A percentile compares a stretch with the other conserved stretches of the same genome.
phyloP scores from a whole-genome alignment of 2,888 invertebrate species.

The Pinctada fucata region DNA sequence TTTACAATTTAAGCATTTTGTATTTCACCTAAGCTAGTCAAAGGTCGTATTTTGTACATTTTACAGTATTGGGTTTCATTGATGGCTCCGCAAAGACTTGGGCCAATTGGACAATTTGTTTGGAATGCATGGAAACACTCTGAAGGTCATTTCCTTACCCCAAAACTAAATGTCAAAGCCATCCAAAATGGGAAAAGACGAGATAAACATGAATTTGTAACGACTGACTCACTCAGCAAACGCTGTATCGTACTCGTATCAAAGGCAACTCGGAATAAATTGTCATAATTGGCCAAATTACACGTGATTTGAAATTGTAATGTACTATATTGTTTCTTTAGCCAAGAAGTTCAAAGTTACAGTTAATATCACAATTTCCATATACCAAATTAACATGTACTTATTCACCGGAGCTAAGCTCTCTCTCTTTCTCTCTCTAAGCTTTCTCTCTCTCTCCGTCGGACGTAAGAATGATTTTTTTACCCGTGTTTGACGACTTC shows the following conservation, averaged over 20 bases:
- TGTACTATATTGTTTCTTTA: slow-evolving; percentile 16
- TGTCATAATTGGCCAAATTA: slow-evolving; percentile 37
- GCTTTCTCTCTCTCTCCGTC: background rate
- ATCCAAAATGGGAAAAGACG: slow-evolving; percentile 24
- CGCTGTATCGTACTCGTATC: slow-evolving; percentile 20
- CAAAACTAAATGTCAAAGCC: slow-evolving; percentile 32
- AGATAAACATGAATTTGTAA: slow-evolving; percentile 22
- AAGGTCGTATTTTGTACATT: background rate
- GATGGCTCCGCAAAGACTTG: background rate
- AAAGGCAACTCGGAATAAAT: slow-evolving; percentile 34
- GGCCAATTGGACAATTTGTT: background rate
- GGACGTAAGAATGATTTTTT: background rate
- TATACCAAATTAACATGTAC: background rate
- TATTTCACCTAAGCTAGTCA: slow-evolving; percentile 1
- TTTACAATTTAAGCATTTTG: slow-evolving; percentile 6
- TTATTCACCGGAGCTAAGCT: background rate
- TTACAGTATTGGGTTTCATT: background rate
- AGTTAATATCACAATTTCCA: slow-evolving; percentile 8
- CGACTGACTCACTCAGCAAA: slow-evolving; percentile 24
- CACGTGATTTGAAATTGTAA: slow-evolving; percentile 36
- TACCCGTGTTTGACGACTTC: background rate
- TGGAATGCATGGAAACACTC: background rate
- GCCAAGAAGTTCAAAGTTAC: slow-evolving; percentile 19
- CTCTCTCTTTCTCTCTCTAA: slow-evolving; percentile 1
- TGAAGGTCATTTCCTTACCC: background rate